Evolutionary conservation across 2,888 invertebrate genomes (phyloP), one percentile per base, ranked within the genome.

Genomic region (Halictus quadricinctus): DNA sequence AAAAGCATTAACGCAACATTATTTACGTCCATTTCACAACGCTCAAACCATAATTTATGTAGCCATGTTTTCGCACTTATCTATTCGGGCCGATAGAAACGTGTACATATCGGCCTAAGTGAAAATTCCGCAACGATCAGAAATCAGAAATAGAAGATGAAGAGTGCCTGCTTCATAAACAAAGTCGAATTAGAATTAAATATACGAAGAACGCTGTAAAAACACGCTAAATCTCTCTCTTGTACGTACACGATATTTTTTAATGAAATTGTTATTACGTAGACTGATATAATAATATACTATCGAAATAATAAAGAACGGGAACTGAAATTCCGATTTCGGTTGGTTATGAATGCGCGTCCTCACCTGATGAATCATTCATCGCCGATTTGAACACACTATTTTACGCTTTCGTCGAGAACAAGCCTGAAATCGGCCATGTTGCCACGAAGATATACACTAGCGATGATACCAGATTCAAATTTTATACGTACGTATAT

Each of bases 291-390:
- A 41, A 41, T 41, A 41, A 41, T 41, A 41, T 1, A 29, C 29
- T 29, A 29, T 29, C 29, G 29, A 29, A 29, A 29, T 29, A 29
- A 29, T 29, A 1, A 29, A 29, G 29, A 29, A 29, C 29, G 29
- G 29, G 69, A 74, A 74, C 54, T 13, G 76, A 80, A 79, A 73
- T 72, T 79, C 74, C n/a, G 64, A 13, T 13, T 29, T 8, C 46
- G 36, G 58, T 76, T 60, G 12, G 36, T 70, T 58, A 70, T 78
- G 80, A 80, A 74, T 69, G 41, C 73, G 54, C 25, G 75, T 87
- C 75, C 69, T 15, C 74, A 58, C 36, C 4, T 73, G 46, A 36
- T 86, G 77, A 87, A 84, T 87, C 84, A 64, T 36, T 86, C 84
- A 21, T 74, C 81, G 50, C n/a, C 10, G 43, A 79, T 73, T 72